Base-by-base conservation (phyloP, 2,888 invertebrate genomes). In the Sinodicranocentrus sp. region DNA sequence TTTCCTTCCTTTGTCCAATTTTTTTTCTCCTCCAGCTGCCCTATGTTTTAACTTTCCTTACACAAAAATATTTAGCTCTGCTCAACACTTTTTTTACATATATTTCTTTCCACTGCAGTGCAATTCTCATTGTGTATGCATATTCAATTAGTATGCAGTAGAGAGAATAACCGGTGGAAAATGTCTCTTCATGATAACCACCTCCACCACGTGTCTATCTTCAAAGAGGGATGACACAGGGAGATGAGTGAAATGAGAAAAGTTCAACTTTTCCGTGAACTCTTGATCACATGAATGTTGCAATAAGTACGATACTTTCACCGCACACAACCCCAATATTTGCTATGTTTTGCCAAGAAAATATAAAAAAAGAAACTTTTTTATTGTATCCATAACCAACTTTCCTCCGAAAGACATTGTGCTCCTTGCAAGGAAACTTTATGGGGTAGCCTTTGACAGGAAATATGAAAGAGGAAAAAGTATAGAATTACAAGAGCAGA, bases 101-200 rank as follows among this genome's bases (percentile, higher is more conserved):
- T 57, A 57, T 52, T 3, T 52, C 3, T n/a, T 5, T 52, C n/a
- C 6, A n/a, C 17, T 52, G 5, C 52, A 10, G 52, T 70, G 70
- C 59, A 75, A 10, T 63, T 21, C 68, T 61, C 61, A 79, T 79
- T 84, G 80, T 79, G 79, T 79, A 80, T 84, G 84, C 84, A 84
- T 84, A 84, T 79, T 79, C 84, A 84, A 84, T 84, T 84, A 84
- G 84, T 76, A 79, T 79, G 79, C 79, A 84, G 79, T 61, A 80
- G 71, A 57, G 39, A 54, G 44, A 26, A 61, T 13, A 44, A 54
- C n/a, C n/a, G 2, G 59, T 15, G 21, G 25, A 33, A 23, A 33
- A 63, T 13, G 39, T 10, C n/a, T n/a, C 48, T 10, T 48, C 48
- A 33, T 33, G 5, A 33, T 33, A 3, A 33, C 10, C n/a, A 48